Percentiles rank a stretch among this genome's conserved stretches.
Conservation (phyloP, 2,888 invertebrate species). For the Saturnia pavonia region DNA sequence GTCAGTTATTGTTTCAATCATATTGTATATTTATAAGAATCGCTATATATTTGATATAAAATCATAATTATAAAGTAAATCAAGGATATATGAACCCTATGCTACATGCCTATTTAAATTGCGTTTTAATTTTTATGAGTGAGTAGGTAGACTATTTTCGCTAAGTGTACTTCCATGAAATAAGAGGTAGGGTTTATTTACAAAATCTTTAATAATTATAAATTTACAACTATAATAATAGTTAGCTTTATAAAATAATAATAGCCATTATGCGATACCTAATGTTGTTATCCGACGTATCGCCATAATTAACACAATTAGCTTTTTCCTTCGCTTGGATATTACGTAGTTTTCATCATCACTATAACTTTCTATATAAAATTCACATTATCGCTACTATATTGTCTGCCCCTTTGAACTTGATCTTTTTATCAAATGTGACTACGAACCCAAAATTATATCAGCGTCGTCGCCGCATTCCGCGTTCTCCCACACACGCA, state of each 20-base stretch:
- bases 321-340: neutral
- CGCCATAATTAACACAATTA: neutral
- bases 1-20: neutral
- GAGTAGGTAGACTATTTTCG: neutral
- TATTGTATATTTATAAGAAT: neutral
- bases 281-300: neutral
- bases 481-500: constrained; percentile 53
- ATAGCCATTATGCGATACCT: neutral
- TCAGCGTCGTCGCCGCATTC: constrained; percentile 67
- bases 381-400: constrained; percentile 46
- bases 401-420: constrained; percentile 73
- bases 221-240: neutral
- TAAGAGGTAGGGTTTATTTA: neutral
- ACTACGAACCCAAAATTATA: constrained; percentile 65
- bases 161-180: neutral
- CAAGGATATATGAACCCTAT: neutral
- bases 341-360: constrained; percentile 12
- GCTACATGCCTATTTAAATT: neutral
- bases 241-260: neutral
- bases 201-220: neutral
- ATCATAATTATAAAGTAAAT: neutral
- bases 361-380: constrained; percentile 29
- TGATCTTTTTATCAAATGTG: constrained; percentile 76
- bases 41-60: neutral
- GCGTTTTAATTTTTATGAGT: neutral